Conservation (phyloP, 2,888 invertebrate genomes). For the Epinotia brunnichana region DNA sequence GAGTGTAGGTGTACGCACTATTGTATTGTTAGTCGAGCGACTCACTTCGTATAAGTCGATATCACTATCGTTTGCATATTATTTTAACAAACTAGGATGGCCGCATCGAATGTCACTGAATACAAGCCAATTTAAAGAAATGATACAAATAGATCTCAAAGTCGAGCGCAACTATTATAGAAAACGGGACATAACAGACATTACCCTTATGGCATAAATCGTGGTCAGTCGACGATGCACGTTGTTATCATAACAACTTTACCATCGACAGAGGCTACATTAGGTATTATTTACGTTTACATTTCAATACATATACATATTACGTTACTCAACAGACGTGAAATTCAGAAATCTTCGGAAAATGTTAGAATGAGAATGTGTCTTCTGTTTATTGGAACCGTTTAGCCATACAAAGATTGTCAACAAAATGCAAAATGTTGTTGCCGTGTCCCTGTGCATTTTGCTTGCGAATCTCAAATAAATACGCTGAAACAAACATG, state of each 20-base stretch:
- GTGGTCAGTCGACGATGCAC: not conserved
- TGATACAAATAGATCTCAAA: not conserved
- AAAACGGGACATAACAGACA: constrained; percentile 13
- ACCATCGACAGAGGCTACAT: constrained; percentile 10
- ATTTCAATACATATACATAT: not conserved
- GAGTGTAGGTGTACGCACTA: constrained; percentile 10
- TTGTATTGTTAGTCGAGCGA: not conserved
- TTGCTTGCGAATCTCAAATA: not conserved
- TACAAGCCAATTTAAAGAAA: not conserved
- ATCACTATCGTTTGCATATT: not conserved
- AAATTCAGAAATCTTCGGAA: not conserved
- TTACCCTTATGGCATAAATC: not conserved
- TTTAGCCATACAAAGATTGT: no score
- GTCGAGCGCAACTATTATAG: constrained; percentile 14
- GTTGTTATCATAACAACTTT: constrained; percentile 22
- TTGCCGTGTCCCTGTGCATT: not conserved
- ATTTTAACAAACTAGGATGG: not conserved
- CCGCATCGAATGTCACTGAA: not conserved
- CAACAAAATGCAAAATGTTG: no score
- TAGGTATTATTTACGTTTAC: constrained; percentile 1
- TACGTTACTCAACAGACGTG: not conserved
- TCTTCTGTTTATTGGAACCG: no score
- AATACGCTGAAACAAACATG: not conserved
- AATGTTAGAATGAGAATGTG: no score
- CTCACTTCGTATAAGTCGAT: not conserved